Percentiles rank a stretch among this genome's conserved stretches.
phyloP scores from a whole-genome alignment of 1,140 invertebrate genomes.

The Metaphire vulgaris region DNA sequence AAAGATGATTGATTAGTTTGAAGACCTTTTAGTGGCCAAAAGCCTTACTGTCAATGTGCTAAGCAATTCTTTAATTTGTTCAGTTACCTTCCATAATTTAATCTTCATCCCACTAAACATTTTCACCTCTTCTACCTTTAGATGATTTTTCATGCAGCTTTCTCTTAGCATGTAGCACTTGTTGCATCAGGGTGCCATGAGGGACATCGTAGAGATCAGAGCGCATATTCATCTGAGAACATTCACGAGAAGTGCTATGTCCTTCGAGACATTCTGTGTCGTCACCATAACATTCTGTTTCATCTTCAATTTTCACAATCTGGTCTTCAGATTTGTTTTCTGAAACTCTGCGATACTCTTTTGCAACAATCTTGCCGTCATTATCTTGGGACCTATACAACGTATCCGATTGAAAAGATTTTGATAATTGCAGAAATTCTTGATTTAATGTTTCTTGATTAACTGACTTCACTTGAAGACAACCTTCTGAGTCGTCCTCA shows the following conservation, averaged over 20 bases:
- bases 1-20: too few species aligned
- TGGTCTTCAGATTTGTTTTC: too few species aligned
- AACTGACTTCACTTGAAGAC: not conserved
- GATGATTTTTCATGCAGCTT: not conserved
- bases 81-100: not conserved
- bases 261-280: not conserved
- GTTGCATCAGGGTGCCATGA: not conserved
- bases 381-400: too few species aligned
- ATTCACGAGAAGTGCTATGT: not conserved
- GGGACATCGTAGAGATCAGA: not conserved
- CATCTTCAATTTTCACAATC: too few species aligned
- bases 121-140: not conserved
- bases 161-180: not conserved
- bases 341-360: too few species aligned
- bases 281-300: too few species aligned
- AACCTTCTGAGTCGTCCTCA: not conserved
- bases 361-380: too few species aligned
- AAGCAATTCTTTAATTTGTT: too few species aligned
- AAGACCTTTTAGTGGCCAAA: too few species aligned
- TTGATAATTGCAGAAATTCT: not conserved
- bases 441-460: not conserved
- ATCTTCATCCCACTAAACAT: not conserved
- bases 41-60: too few species aligned
- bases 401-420: too few species aligned
- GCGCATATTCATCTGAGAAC: not conserved